Conservation (phyloP, 2,113 vertebrate species). For the Trogon surrucura region DNA sequence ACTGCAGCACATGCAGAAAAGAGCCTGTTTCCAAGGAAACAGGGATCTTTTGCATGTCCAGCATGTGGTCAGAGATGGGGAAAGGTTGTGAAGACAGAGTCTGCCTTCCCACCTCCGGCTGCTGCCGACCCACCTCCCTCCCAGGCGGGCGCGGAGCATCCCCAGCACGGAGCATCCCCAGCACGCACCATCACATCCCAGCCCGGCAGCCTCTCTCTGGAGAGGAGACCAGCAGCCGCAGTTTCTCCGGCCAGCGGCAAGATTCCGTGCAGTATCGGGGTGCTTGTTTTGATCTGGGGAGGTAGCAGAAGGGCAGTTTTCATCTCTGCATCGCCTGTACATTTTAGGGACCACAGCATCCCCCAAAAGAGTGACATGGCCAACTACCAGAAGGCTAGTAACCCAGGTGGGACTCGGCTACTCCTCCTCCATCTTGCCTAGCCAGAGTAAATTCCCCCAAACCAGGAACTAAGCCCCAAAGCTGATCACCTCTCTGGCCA, state of each 20-base stretch:
- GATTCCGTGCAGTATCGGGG: rapidly evolving
- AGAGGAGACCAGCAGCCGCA: background rate
- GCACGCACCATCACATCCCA: background rate
- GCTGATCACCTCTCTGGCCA: background rate
- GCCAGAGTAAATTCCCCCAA: background rate
- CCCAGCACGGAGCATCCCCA: background rate
- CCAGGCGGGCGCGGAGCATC: background rate
- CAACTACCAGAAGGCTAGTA: background rate
- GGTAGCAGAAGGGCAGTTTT: background rate
- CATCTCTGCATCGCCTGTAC: background rate
- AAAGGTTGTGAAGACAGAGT: slow-evolving; percentile 27
- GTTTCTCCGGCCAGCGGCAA: background rate
- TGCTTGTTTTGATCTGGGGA: background rate
- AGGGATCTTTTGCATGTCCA: slow-evolving; percentile 65
- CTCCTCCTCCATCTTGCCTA: background rate
- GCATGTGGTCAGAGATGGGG: slow-evolving; percentile 49
- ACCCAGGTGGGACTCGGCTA: background rate
- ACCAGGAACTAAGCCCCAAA: background rate
- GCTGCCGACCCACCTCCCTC: background rate
- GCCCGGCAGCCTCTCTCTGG: background rate
- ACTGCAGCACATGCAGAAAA: slow-evolving; percentile 67
- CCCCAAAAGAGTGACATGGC: background rate
- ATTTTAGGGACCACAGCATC: background rate
- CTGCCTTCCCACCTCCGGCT: background rate
- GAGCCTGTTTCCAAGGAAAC: slow-evolving; percentile 80